phyloP scores from a whole-genome alignment of 2,113 vertebrate genomes.

The Spizaetus ornatus region DNA sequence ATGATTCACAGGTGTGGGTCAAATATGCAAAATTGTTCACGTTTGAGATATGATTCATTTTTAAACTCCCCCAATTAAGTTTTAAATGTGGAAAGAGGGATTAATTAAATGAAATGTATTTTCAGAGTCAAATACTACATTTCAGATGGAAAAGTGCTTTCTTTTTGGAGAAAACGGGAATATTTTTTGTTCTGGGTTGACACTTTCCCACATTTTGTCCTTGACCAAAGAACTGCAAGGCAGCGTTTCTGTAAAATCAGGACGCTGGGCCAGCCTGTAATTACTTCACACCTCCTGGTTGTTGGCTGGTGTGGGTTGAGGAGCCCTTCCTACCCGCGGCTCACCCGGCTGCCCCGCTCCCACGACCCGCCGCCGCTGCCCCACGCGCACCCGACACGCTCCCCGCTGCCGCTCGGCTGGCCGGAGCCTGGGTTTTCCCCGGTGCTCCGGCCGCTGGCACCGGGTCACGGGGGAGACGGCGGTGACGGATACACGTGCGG shows the following conservation, averaged over 20 bases:
- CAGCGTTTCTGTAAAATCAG: not conserved
- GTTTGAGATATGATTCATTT: not conserved
- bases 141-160: not conserved
- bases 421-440: fast-evolving
- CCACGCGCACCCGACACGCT: fast-evolving
- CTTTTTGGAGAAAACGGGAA: not conserved
- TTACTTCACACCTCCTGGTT: not conserved
- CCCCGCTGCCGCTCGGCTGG: fast-evolving
- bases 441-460: not conserved
- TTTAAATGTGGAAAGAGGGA: not conserved
- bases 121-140: not conserved
- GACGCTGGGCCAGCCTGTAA: not conserved
- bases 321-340: fast-evolving
- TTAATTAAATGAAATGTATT: not conserved
- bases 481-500: fast-evolving
- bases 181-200: not conserved
- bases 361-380: fast-evolving
- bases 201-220: not conserved
- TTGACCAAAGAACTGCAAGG: not conserved
- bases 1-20: not conserved
- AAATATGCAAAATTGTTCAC: not conserved
- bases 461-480: fast-evolving
- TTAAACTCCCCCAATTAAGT: not conserved
- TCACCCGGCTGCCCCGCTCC: fast-evolving
- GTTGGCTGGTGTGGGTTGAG: fast-evolving